These are phyloP conservation scores for Oryzias javanicus DNA, from an alignment of 2,113 vertebrate genomes.

Conservation along the genomic window DNA sequence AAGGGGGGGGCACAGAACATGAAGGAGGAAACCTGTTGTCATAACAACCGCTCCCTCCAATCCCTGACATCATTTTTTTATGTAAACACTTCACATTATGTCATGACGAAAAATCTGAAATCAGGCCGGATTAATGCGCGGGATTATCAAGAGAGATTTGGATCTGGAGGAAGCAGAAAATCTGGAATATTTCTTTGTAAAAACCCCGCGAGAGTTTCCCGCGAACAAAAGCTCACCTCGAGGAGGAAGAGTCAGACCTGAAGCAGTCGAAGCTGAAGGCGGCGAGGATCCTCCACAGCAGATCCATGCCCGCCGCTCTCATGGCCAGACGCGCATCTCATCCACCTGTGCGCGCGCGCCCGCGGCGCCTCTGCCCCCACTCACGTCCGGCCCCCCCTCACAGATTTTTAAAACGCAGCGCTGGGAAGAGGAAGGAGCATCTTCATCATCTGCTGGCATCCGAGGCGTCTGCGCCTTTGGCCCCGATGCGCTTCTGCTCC, in stretches of 20 bases:
- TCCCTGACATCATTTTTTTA: too few relatives aligned
- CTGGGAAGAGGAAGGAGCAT: constrained; percentile 6
- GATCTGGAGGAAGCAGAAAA: too few relatives aligned
- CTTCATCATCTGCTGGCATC: constrained; percentile 16
- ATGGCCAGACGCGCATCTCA: constrained; percentile 37
- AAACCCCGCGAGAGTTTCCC: too few relatives aligned
- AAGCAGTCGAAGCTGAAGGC: constrained; percentile 78
- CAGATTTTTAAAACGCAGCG: constrained; percentile 1
- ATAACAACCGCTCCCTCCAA: too few relatives aligned
- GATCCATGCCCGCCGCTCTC: constrained; percentile 69
- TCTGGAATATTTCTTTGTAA: too few relatives aligned
- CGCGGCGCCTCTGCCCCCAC: constrained; percentile 20
- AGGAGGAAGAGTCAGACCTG: constrained; percentile 64
- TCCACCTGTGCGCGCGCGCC: constrained; percentile 21
- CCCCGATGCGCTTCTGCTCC: background rate
- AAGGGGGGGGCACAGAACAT: too few relatives aligned
- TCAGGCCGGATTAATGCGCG: too few relatives aligned
- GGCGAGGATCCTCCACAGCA: constrained; percentile 77
- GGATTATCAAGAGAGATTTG: too few relatives aligned
- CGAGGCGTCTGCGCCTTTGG: background rate
- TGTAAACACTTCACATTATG: too few relatives aligned
- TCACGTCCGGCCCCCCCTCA: background rate
- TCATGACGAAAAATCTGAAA: too few relatives aligned
- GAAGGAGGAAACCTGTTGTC: too few relatives aligned
- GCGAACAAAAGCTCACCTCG: constrained; percentile 61